Evolutionary conservation across 92 coral and sea anemone species (phyloP), one percentile per base, ranked within the genome.

Genomic region (Plumapathes pennacea): DNA sequence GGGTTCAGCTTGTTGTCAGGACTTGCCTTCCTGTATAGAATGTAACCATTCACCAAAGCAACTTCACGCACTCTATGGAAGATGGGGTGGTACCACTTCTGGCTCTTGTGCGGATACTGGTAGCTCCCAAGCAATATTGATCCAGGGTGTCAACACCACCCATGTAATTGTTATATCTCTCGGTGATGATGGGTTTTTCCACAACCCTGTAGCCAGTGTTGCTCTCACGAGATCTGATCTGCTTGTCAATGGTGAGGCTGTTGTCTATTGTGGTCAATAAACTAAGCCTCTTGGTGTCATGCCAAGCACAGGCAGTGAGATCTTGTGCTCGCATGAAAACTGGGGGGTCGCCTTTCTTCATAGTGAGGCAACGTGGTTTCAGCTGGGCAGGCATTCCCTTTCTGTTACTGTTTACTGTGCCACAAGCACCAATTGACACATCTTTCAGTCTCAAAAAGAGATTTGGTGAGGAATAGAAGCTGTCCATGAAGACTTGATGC

Each of bases 261-360:
- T 58, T 69, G 63, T 82, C 54, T 34, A 50, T 30, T 7, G 76
- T 82, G 21, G 24, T 44, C 1, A 82, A 49, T 40, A 82, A 42
- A 12, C 12, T 36, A 5, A 82, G 46, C 5, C 45, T 57, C 44
- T 73, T 72, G 30, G 75, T 61, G 46, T 82, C 89, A 53, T 82
- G 75, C 89, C 89, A 82, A 1, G 78, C 79, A 60, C 80, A 68
- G 25, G 62, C 78, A n/a, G 75, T 55, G 21, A 82, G 38, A 62
- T 82, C 41, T 14, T 34, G 64, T 62, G 55, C 18, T 25, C 64
- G 75, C 83, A 49, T 82, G 38, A 82, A 82, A 26, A 66, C 74
- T 10, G 89, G 83, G 18, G 30, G 38, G 12, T 68, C 74, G 22
- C 67, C 75, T 68, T 76, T 60, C 14, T 31, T 30, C 40, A 57